Conservation (phyloP, 2,888 invertebrate genomes). For the Aphodius sticticus region DNA sequence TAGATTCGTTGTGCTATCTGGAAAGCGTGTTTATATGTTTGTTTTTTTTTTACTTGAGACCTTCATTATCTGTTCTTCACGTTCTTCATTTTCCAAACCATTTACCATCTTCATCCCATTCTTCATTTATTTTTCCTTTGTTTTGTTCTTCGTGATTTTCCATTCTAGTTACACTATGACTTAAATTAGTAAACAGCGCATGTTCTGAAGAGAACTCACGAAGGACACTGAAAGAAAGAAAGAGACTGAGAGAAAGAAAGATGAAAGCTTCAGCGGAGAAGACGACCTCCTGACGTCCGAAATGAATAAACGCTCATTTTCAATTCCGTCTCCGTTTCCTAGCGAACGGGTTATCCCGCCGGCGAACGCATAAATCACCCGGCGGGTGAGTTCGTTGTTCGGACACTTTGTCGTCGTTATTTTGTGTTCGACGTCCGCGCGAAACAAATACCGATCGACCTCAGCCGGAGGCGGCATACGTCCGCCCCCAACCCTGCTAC, state of each 20-base stretch:
- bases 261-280: neutral
- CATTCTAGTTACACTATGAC: too few relatives aligned
- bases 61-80: too few relatives aligned
- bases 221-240: neutral
- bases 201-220: too few relatives aligned
- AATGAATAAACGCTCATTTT: neutral
- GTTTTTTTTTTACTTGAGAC: too few relatives aligned
- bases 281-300: neutral
- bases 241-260: neutral
- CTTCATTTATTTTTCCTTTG: too few relatives aligned
- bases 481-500: neutral
- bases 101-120: too few relatives aligned
- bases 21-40: too few relatives aligned
- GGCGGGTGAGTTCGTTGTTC: neutral
- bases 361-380: neutral
- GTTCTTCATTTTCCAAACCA: too few relatives aligned
- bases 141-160: too few relatives aligned
- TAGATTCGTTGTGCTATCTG: too few relatives aligned
- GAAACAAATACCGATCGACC: conserved; percentile 4
- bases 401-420: neutral
- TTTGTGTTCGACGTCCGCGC: neutral
- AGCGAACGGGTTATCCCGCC: neutral
- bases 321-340: neutral
- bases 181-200: too few relatives aligned
- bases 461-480: neutral